phyloP scores from a whole-genome alignment of 1,140 invertebrate genomes.

The Proales similis region DNA sequence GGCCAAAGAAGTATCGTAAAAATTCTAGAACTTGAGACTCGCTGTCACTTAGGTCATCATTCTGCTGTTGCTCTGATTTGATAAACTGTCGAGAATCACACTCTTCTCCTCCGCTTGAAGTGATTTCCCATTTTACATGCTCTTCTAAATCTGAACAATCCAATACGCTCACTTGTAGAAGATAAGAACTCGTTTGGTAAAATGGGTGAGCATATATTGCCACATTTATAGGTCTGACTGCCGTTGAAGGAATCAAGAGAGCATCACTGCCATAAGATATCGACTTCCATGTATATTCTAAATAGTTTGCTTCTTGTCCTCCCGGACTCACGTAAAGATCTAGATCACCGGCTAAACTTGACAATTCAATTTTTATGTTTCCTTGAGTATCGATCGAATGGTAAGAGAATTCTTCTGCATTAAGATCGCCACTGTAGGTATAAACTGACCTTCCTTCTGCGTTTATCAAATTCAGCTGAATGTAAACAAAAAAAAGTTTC shows the following conservation, averaged over 20 bases:
- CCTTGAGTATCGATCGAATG: neutral
- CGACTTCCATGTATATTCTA: conserved; percentile 18
- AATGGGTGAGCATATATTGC: conserved; percentile 26
- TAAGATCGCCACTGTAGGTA: conserved; percentile 13
- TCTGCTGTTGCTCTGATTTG: no score
- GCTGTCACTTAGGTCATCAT: no score
- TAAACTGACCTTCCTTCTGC: no score
- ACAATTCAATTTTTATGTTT: neutral
- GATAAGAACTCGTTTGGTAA: neutral
- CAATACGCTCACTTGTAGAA: neutral
- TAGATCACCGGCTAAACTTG: conserved; percentile 19
- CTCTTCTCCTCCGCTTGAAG: no score
- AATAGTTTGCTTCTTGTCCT: neutral
- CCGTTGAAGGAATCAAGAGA: neutral
- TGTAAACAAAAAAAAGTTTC: conserved; percentile 5
- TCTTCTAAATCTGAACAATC: neutral
- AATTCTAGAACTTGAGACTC: no score
- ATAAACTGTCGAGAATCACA: no score
- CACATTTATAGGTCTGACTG: conserved; percentile 1
- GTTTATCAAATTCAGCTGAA: neutral
- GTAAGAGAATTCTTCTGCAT: conserved; percentile 2
- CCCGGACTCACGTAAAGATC: conserved; percentile 9
- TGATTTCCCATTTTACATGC: no score
- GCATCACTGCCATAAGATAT: conserved; percentile 23
- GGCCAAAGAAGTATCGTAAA: no score